Conservation (phyloP, 2,888 invertebrate genomes). For the Pyrrhia umbra region DNA sequence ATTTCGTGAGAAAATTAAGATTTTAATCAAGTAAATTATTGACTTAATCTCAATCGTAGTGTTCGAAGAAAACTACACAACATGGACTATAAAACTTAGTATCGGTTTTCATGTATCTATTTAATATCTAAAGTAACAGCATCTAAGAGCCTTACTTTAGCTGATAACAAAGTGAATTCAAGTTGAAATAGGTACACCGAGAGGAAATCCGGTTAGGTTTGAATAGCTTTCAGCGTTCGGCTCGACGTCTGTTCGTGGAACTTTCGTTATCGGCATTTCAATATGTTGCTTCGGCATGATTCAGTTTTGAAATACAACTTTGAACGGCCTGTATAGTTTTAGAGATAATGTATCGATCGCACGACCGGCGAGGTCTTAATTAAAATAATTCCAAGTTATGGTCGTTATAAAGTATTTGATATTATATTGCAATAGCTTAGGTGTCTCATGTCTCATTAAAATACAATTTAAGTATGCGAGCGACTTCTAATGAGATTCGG, state of each 20-base stretch:
- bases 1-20: not conserved
- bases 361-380: conserved; percentile 15
- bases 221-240: conserved; percentile 67
- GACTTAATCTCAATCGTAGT: too few relatives aligned
- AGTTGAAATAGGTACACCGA: conserved; percentile 65
- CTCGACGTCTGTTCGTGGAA: conserved; percentile 60
- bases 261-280: conserved; percentile 60
- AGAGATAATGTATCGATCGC: conserved; percentile 10
- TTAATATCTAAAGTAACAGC: conserved; percentile 49
- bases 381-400: not conserved
- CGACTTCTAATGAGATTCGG: conserved; percentile 27
- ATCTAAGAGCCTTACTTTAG: conserved; percentile 48
- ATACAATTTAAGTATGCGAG: conserved; percentile 33
- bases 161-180: conserved; percentile 73
- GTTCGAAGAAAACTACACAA: not conserved
- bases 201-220: conserved; percentile 71
- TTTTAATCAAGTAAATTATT: not conserved
- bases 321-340: conserved; percentile 2
- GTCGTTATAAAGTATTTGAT: not conserved
- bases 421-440: not conserved
- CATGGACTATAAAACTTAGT: conserved; percentile 13
- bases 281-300: conserved; percentile 30
- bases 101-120: conserved; percentile 28
- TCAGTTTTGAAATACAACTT: conserved; percentile 36
- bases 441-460: conserved; percentile 29